Base-by-base conservation (phyloP, 1,140 invertebrate genomes). In the Drosophila saltans region DNA sequence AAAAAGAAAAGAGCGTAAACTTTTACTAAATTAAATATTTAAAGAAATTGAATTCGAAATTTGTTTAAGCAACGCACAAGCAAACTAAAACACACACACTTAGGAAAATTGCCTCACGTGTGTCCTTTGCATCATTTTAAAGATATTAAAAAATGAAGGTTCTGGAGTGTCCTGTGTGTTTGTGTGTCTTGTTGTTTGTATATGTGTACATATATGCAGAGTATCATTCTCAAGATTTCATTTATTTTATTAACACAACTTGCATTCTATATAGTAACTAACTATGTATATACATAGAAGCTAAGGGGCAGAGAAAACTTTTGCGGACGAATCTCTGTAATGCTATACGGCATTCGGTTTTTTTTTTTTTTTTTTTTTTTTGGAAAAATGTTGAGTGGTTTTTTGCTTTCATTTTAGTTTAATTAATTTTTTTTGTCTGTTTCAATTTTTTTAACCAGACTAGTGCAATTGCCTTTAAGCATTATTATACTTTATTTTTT, bases 371-470 rank as follows among this genome's bases (percentile, higher is more conserved):
- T 6, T 36, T 36, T 36, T 36, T 1, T 36, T 36, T 36, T 52
- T 10, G 21, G 45, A 55, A 58, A 66, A 59, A 45, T 69, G n/a
- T 71, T 69, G 62, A 43, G 16, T 59, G 21, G n/a, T 64, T 60
- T 26, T 52, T 41, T 28, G 26, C 28, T 52, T 66, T 48, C 28
- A 66, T 68, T 77, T 72, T 71, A 71, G 78, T 86, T 80, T 74
- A 88, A 88, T 88, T 86, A 88, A 69, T 76, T 75, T 80, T 75
- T 80, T 64, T 78, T 79, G 75, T 72, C 66, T 36, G 48, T n/a
- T 30, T n/a, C 10, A 39, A 39, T 55, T 28, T 30, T 36, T 36
- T 7, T 36, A 1, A 7, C 8, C n/a, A 7, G 24, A 16, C 48
- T 33, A 21, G 45, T 52, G 43, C 33, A 45, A 24, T 4, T 28